Conservation (phyloP, 2,797 vertebrate genomes). For the Cynodonichthys magdalenae region DNA sequence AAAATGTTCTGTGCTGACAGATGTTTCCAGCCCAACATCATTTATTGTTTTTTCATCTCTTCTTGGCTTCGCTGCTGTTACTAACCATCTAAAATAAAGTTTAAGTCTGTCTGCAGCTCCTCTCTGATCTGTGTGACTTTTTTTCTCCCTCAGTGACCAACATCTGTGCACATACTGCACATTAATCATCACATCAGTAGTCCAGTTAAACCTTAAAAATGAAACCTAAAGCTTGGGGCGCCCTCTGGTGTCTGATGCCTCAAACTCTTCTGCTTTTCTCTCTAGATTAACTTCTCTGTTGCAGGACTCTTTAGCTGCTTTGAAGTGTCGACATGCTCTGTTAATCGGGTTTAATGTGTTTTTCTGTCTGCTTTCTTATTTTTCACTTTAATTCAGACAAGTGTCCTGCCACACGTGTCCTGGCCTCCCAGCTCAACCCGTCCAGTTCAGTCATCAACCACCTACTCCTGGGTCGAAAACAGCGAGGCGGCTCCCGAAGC, state of each 20-base stretch:
- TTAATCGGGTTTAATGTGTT: conserved; percentile 8
- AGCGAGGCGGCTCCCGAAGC: conserved; percentile 74
- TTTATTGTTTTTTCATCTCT: conserved; percentile 5
- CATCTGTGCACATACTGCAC: conserved; percentile 9
- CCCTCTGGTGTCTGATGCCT: conserved; percentile 39
- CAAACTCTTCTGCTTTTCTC: neutral
- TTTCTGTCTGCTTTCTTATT: neutral
- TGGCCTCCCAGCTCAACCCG: conserved; percentile 92
- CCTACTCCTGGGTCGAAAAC: conserved; percentile 91
- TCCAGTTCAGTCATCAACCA: conserved; percentile 93
- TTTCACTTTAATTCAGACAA: conserved; percentile 82
- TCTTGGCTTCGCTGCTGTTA: neutral
- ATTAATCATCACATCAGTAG: neutral
- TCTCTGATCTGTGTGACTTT: conserved; percentile 23
- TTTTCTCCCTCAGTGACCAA: conserved; percentile 5
- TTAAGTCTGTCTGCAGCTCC: neutral
- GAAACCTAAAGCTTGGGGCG: neutral
- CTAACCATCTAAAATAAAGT: conserved; percentile 10
- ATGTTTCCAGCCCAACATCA: conserved; percentile 16
- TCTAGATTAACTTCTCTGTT: neutral
- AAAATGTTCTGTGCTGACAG: conserved; percentile 13
- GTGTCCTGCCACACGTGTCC: conserved; percentile 90
- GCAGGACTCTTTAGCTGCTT: no score
- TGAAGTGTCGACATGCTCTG: no score
- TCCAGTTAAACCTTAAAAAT: no score